Evolutionary conservation across 2,113 vertebrate species (phyloP).

Genomic region (Eptesicus fuscus): DNA sequence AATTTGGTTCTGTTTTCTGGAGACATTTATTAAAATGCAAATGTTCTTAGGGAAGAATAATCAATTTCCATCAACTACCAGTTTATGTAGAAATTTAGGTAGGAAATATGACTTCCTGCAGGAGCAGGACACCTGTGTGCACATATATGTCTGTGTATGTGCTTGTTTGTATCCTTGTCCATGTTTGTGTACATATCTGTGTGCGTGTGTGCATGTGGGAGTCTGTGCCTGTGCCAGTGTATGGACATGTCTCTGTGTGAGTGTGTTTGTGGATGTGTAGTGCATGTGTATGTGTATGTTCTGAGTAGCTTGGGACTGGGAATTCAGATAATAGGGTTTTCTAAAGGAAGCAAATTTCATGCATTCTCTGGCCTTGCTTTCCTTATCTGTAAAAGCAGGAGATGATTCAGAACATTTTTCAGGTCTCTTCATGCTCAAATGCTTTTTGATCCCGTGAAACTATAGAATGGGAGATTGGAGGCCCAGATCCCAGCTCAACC

Average conservation of each 20-base stretch:
- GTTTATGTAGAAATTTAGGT: neutral
- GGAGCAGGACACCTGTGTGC: neutral
- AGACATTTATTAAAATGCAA: neutral
- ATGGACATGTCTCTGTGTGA: neutral
- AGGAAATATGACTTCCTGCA: neutral
- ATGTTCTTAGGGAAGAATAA: neutral
- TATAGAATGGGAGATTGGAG: neutral
- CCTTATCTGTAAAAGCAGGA: neutral
- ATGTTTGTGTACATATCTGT: neutral
- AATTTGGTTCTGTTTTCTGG: neutral
- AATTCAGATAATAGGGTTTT: neutral
- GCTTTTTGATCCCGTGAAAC: neutral
- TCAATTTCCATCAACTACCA: neutral
- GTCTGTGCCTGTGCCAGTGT: neutral
- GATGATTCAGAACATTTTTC: neutral
- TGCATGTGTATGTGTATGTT: neutral
- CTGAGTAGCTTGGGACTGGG: neutral
- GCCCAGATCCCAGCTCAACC: neutral
- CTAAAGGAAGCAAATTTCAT: neutral
- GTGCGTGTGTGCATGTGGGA: neutral
- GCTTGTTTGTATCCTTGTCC: neutral
- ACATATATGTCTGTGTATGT: neutral
- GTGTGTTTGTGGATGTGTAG: neutral
- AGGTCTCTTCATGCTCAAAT: neutral
- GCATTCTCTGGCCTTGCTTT: neutral